Evolutionary conservation across 2,113 vertebrate species (phyloP), one percentile per base, ranked within the genome.

Genomic region (Takifugu flavidus): DNA sequence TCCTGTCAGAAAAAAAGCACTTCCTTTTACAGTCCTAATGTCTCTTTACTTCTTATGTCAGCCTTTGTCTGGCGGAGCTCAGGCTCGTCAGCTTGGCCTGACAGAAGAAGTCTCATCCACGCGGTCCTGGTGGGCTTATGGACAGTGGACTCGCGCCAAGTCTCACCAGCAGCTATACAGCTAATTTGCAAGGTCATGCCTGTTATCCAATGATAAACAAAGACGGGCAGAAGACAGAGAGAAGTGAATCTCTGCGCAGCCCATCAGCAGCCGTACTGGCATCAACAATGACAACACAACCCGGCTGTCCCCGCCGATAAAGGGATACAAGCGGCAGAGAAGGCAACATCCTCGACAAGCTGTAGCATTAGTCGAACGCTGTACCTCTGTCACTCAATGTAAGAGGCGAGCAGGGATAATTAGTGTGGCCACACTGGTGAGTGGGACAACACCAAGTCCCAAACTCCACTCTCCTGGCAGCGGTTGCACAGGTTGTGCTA

Each of bases 131-230:
- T 66, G 49, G 72, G 75, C 62, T 78, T 65, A 39, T 49, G 61
- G 55, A 76, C 69, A 46, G 62, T 63, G 82, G 75, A 75, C 76
- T 58, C 26, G 15, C 64, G 75, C 74, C 78, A 60, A 31, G 56
- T 75, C 66, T 66, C 54, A 56, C 66, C 68, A 68, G 52, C 67
- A 62, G 66, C 49, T 73, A 49, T 29, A 65, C 45, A 51, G 70
- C 49, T 78, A 59, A 67, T 78, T 67, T 72, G 70, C 86, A 86
- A 89, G 88, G 89, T 87, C 84, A 83, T 3, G 82, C 69, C 86
- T 88, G 85, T 75, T 86, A 69, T 80, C 77, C 81, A 72, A 68
- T 44, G 83, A 91, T 88, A 89, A 89, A 88, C 82, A 87, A 65
- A 86, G 72, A 72, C 39, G 44, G 50, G 60, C 20, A 15, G 49